Conservation (phyloP, 2,888 invertebrate genomes). For the Plagodis dolabraria region DNA sequence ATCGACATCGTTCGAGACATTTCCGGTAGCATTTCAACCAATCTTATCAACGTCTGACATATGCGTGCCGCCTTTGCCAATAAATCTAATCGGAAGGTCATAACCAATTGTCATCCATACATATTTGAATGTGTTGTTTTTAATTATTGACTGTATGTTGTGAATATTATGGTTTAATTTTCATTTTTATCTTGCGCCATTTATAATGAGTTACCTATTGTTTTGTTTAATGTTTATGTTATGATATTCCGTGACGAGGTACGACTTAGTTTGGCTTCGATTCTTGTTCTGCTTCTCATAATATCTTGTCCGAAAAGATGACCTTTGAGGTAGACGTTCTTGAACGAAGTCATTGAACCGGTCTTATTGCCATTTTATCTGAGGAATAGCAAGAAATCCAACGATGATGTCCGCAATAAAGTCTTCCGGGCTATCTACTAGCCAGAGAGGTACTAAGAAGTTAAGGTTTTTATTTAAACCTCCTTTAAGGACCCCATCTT, state of each 20-base stretch:
- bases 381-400: not conserved
- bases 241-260: too few species aligned
- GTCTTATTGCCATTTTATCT: not conserved
- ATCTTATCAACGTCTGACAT: constrained; percentile 4
- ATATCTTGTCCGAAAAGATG: not conserved
- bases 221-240: too few species aligned
- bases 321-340: not conserved
- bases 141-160: too few species aligned
- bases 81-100: constrained; percentile 20
- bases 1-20: not conserved
- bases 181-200: too few species aligned
- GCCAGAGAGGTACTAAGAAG: too few species aligned
- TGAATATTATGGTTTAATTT: too few species aligned
- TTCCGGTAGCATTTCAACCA: constrained; percentile 14
- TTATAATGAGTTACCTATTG: too few species aligned
- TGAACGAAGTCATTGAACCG: not conserved
- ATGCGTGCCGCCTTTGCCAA: constrained; percentile 14
- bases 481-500: too few species aligned
- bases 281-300: not conserved
- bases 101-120: not conserved
- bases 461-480: too few species aligned
- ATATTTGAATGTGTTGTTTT: not conserved
- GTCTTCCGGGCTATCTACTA: too few species aligned
- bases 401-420: not conserved
- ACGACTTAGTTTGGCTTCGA: too few species aligned